These are phyloP conservation scores for Aspidoscelis tigris DNA, from an alignment of 2,113 vertebrate species.

Conservation along the genomic window DNA sequence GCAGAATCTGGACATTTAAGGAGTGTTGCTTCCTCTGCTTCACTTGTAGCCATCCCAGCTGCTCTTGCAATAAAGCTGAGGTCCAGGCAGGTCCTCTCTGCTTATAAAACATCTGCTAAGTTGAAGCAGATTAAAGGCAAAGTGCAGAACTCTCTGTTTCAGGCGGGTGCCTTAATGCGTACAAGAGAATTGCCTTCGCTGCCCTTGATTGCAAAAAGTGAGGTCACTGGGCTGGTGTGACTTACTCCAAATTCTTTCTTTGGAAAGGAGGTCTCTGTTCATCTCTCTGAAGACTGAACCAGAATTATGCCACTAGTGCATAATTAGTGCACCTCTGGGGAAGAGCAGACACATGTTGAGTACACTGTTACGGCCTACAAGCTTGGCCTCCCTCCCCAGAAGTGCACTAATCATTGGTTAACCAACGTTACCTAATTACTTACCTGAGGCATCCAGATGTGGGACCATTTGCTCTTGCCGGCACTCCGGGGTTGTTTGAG, in stretches of 20 bases:
- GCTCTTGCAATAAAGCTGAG: constrained; percentile 46
- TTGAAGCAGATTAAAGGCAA: constrained; percentile 54
- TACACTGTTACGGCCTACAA: no score
- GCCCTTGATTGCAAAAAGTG: background rate
- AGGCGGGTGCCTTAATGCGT: constrained; percentile 34
- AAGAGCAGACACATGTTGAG: no score
- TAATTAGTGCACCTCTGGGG: no score
- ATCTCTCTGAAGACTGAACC: background rate
- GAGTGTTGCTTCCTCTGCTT: constrained; percentile 45
- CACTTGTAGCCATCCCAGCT: constrained; percentile 53
- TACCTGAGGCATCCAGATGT: no score
- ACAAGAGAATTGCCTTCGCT: background rate
- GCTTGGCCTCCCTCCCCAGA: no score
- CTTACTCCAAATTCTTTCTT: constrained; percentile 26
- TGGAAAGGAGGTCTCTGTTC: background rate
- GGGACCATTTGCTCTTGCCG: no score
- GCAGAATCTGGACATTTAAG: constrained; percentile 52
- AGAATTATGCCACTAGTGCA: no score
- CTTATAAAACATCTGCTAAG: constrained; percentile 68
- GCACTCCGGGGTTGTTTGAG: no score
- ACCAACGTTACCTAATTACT: no score
- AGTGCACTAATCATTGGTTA: no score
- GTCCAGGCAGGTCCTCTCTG: constrained; percentile 45
- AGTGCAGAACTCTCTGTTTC: constrained; percentile 51
- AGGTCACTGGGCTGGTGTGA: background rate